phyloP scores from a whole-genome alignment of 1,140 invertebrate species.

The Cydia splendana region DNA sequence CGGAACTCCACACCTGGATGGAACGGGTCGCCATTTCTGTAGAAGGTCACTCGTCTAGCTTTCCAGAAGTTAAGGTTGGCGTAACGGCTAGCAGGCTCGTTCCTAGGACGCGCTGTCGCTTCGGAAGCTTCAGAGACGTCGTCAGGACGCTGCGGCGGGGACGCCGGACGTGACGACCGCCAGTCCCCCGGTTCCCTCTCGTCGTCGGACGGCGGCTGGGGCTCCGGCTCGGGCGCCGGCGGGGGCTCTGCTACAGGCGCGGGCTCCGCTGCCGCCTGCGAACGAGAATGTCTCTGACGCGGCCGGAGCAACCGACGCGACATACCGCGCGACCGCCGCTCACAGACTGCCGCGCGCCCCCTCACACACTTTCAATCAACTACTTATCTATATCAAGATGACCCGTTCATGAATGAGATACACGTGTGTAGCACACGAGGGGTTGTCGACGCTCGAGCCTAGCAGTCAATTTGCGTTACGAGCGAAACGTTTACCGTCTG shows the following conservation, averaged over 20 bases:
- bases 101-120: constrained; percentile 61
- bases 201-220: constrained; percentile 62
- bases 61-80: constrained; percentile 92
- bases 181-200: constrained; percentile 67
- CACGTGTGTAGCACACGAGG: constrained; percentile 38
- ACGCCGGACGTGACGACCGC: constrained; percentile 70
- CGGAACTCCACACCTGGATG: constrained; percentile 93
- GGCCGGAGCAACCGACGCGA: constrained; percentile 67
- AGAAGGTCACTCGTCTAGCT: constrained; percentile 92
- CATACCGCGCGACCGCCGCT: constrained; percentile 61
- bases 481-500: constrained; percentile 2
- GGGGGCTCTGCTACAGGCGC: constrained; percentile 58
- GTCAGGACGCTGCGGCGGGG: constrained; percentile 68
- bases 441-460: constrained; percentile 6
- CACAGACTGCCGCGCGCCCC: constrained; percentile 60
- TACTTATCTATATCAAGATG: constrained; percentile 45
- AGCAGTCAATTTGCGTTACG: constrained; percentile 3
- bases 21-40: constrained; percentile 95
- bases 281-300: constrained; percentile 57
- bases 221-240: constrained; percentile 63
- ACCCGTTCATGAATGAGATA: constrained; percentile 66
- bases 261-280: constrained; percentile 71
- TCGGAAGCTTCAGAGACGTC: constrained; percentile 71
- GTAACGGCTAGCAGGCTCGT: constrained; percentile 82
- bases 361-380: constrained; percentile 58